phyloP scores from a whole-genome alignment of 2,113 vertebrate genomes.

The Pangasianodon gigas region DNA sequence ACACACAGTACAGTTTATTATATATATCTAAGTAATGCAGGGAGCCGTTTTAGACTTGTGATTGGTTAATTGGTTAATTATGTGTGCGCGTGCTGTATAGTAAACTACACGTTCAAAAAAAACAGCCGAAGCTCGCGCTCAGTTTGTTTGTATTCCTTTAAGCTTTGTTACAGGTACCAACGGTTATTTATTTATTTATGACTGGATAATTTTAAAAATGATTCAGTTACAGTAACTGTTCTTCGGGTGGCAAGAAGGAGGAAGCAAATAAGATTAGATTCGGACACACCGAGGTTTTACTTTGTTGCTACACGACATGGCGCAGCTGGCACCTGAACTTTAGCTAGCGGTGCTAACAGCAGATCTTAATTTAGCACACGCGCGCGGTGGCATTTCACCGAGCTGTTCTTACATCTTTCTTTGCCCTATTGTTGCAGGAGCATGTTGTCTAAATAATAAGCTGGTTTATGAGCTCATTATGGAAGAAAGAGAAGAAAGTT shows the following conservation, averaged over 20 bases:
- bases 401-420: background rate
- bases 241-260: background rate
- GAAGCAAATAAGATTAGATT: background rate
- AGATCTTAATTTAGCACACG: background rate
- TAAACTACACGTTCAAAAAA: background rate
- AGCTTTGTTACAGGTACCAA: background rate
- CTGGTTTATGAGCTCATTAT: background rate
- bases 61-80: background rate
- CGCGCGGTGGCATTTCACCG: background rate
- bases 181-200: background rate
- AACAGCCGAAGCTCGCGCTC: background rate
- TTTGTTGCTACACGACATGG: background rate
- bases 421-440: background rate
- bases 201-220: background rate
- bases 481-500: constrained; percentile 55
- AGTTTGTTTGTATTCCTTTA: background rate
- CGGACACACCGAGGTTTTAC: background rate
- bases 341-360: background rate
- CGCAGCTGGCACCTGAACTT: background rate
- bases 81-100: background rate
- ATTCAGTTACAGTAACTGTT: background rate
- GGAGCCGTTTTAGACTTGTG: background rate
- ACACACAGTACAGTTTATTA: no score
- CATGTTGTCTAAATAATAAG: background rate
- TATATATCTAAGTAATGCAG: no score